A percentile compares a stretch with the other conserved stretches of the same genome.
Evolutionary conservation across 2,797 vertebrate genomes (phyloP).

Genomic region (Syndactyla subalaris): DNA sequence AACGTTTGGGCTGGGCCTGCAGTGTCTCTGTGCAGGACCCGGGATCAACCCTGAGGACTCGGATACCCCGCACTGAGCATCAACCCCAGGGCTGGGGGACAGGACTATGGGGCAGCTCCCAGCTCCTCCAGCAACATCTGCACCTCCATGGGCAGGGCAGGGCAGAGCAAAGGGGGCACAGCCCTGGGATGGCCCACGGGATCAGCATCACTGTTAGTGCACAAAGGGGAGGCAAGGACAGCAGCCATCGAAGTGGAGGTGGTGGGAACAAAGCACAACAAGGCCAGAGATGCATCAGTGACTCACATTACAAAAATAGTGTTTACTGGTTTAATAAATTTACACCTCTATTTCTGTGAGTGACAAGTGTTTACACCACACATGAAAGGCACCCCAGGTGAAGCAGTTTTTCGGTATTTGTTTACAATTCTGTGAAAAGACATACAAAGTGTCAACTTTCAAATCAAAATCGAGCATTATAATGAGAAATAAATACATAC

Average conservation of each 20-base stretch:
- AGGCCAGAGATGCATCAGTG: constrained; percentile 37
- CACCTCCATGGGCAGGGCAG: neutral
- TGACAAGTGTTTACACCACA: constrained; percentile 67
- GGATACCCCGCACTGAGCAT: neutral
- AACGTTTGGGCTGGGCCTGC: neutral
- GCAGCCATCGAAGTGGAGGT: neutral
- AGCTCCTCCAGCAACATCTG: too few relatives aligned
- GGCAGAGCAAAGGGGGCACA: neutral
- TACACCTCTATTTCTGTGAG: constrained; percentile 65
- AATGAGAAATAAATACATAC: constrained; percentile 79
- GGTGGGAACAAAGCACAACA: constrained; percentile 41
- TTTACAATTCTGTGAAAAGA: constrained; percentile 67
- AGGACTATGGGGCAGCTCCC: neutral
- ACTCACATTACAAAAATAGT: constrained; percentile 76
- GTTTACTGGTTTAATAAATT: constrained; percentile 69
- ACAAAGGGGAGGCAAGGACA: neutral
- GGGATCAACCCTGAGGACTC: neutral
- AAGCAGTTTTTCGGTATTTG: constrained; percentile 70
- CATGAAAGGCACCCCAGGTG: constrained; percentile 81
- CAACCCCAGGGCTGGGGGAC: neutral
- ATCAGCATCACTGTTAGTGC: neutral
- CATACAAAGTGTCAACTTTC: constrained; percentile 51
- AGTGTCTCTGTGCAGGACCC: neutral
- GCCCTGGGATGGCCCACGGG: neutral
- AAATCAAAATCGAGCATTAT: constrained; percentile 40